A percentile compares a stretch with the other conserved stretches of the same genome.
phyloP scores from a whole-genome alignment of 2,797 vertebrate genomes.

The Halcyon smyrnensis region DNA sequence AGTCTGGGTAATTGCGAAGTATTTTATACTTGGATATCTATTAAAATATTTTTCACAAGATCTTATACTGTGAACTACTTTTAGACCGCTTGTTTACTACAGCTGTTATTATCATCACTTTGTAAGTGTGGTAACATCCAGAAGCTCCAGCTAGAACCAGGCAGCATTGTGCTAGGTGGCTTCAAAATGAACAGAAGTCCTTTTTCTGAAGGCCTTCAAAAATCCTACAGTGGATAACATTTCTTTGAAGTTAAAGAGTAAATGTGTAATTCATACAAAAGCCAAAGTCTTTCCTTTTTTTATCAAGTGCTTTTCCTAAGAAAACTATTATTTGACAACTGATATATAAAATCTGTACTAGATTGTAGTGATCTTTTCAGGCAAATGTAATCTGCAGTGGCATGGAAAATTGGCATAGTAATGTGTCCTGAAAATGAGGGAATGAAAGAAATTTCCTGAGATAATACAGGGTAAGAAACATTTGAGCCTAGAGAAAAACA shows the following conservation, averaged over 20 bases:
- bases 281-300: neutral
- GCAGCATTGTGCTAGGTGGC: neutral
- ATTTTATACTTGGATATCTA: neutral
- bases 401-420: neutral
- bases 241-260: neutral
- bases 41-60: neutral
- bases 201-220: neutral
- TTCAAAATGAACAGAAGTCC: neutral
- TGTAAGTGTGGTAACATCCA: neutral
- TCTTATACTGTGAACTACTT: neutral
- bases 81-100: neutral
- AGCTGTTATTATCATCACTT: neutral
- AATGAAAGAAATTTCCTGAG: neutral
- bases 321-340: constrained; percentile 10
- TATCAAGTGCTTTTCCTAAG: neutral
- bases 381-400: neutral
- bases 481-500: constrained; percentile 9
- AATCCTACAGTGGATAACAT: neutral
- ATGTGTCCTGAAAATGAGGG: neutral
- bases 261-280: neutral
- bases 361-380: constrained; percentile 1
- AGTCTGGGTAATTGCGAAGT: neutral
- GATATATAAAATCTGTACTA: neutral
- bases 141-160: neutral
- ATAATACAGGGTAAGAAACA: constrained; percentile 5